phyloP scores from a whole-genome alignment of 2,113 vertebrate genomes.

The Acinonyx jubatus region DNA sequence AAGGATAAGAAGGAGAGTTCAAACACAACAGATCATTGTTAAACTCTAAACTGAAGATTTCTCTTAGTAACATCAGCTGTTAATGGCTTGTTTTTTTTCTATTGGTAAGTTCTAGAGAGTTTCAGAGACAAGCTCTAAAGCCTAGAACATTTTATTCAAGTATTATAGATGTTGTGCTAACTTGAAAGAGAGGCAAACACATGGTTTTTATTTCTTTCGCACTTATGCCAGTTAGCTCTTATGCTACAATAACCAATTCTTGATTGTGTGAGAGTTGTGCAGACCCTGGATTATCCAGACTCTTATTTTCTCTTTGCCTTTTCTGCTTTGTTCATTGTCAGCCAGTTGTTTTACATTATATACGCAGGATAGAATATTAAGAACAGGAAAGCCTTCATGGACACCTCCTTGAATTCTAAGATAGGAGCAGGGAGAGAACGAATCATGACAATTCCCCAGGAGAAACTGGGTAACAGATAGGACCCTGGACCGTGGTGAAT shows the following conservation, averaged over 20 bases:
- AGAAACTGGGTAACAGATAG: not conserved
- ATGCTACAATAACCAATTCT: not conserved
- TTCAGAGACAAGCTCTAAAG: not conserved
- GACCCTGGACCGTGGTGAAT: accelerated
- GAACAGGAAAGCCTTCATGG: not conserved
- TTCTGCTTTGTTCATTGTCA: not conserved
- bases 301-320: not conserved
- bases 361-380: not conserved
- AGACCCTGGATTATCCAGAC: not conserved
- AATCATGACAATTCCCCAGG: not conserved
- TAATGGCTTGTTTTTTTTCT: not conserved
- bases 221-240: not conserved
- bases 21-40: not conserved
- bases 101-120: not conserved
- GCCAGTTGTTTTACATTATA: not conserved
- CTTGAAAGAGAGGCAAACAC: not conserved
- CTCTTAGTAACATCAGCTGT: not conserved
- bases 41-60: not conserved
- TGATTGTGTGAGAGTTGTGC: not conserved
- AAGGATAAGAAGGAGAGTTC: not conserved
- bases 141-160: not conserved
- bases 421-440: not conserved
- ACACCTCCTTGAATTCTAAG: not conserved
- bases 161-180: not conserved
- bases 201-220: not conserved